Evolutionary conservation across 2,113 vertebrate species (phyloP).

Genomic region (Cygnus buccinator): DNA sequence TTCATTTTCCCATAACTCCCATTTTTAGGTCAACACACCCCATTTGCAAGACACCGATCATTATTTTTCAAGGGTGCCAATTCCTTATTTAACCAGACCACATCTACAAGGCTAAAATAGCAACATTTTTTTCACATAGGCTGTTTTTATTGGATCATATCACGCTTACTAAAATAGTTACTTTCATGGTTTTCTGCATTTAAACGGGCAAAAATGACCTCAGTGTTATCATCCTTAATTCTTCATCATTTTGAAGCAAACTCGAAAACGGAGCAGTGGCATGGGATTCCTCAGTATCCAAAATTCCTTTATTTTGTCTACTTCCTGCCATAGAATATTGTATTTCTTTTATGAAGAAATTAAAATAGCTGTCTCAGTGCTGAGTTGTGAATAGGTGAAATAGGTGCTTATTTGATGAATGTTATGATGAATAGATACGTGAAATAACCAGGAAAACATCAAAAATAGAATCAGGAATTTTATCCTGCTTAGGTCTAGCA

Average conservation of each 20-base stretch:
- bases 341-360: neutral
- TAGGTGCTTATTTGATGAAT: neutral
- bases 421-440: neutral
- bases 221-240: neutral
- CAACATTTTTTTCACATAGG: neutral
- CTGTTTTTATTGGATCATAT: neutral
- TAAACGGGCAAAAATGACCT: neutral
- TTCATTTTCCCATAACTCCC: neutral
- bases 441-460: neutral
- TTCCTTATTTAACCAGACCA: neutral
- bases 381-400: too few relatives aligned
- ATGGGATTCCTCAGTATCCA: neutral
- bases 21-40: neutral
- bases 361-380: neutral
- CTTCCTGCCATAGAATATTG: neutral
- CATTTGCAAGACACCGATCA: fast-evolving
- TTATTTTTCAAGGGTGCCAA: neutral
- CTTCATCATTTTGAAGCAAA: neutral
- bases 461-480: neutral
- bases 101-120: neutral
- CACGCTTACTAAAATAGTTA: neutral
- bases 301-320: neutral
- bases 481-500: neutral
- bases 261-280: neutral
- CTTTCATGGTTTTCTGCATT: neutral